These are phyloP conservation scores for Serripes groenlandicus DNA, from an alignment of 2,888 invertebrate species.

Conservation along the genomic window DNA sequence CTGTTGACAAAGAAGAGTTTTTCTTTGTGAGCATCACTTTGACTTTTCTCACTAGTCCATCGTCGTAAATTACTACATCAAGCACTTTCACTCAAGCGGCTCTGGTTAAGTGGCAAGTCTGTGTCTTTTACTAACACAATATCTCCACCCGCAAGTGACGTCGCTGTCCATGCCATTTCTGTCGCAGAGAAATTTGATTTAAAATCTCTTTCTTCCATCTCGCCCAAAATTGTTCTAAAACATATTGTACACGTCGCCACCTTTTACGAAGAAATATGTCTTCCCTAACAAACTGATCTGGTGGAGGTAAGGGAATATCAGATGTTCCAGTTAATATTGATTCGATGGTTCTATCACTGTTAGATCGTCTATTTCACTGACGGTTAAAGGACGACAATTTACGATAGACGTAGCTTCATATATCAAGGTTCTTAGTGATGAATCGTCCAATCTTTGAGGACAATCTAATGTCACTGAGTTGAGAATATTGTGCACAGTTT, in stretches of 20 bases:
- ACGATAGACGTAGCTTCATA: conserved; percentile 46
- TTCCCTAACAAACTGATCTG: conserved; percentile 45
- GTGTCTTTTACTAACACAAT: conserved; percentile 39
- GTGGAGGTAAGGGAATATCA: conserved; percentile 43
- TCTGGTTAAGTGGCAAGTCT: conserved; percentile 21
- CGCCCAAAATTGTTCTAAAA: conserved; percentile 42
- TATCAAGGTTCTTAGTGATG: conserved; percentile 43
- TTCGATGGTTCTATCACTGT: conserved; percentile 29
- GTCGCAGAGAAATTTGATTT: not conserved
- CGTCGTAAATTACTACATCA: conserved; percentile 39
- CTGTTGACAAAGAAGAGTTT: no score
- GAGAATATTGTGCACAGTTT: conserved; percentile 66
- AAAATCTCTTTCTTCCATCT: conserved; percentile 32
- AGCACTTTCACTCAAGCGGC: conserved; percentile 47
- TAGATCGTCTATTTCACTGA: conserved; percentile 40
- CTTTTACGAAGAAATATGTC: conserved; percentile 35
- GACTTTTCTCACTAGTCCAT: conserved; percentile 56
- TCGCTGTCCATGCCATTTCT: conserved; percentile 40
- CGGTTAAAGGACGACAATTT: conserved; percentile 47
- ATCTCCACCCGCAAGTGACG: conserved; percentile 27
- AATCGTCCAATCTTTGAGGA: conserved; percentile 40
- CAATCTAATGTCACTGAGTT: conserved; percentile 40
- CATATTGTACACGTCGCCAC: conserved; percentile 43
- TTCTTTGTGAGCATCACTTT: conserved; percentile 27
- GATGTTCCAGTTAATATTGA: conserved; percentile 53